Evolutionary conservation across 2,797 vertebrate species (phyloP), one percentile per base, ranked within the genome.

Genomic region (Chlorospingus semifuscus): DNA sequence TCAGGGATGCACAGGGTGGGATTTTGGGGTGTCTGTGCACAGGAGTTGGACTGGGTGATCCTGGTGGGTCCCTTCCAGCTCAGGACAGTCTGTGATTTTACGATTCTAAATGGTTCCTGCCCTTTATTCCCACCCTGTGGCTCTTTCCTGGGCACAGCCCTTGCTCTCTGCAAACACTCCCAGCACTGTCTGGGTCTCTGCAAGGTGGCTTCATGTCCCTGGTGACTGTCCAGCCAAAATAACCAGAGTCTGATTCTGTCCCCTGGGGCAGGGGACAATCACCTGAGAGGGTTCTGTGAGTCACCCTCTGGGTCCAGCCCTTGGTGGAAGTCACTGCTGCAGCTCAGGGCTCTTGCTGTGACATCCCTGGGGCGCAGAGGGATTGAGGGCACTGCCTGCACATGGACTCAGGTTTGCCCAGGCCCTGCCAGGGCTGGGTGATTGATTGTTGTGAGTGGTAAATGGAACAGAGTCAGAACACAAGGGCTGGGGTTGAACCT

Each of bases 201-300:
- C n/a, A 71, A 37, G 56, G 36, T 74, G 72, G 4, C 15, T 78
- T 77, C 53, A 8, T 32, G 60, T 34, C 72, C 72, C 56, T 52
- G 57, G 34, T 75, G 70, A 9, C n/a, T 60, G 6, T 34, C 84
- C 17, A 82, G 37, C 52, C 74, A 50, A 44, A n/a, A 47, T 4
- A 53, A 15, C 22, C 2, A 2, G 27, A 6, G 9, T 34, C 13
- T 44, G n/a, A 41, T 21, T 60, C 39, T 11, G 0, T 42, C 11
- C 53, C 61, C 65, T n/a, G 71, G 64, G 47, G 37, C 72, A 71
- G 56, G 87, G 66, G 60, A 36, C 14, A 11, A 3, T 44, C 18
- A 23, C 11, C 23, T n/a, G n/a, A 46, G 59, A 7, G 27, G 16
- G 22, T 16, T 61, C 37, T 16, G 20, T 39, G 87, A 61, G 59